A percentile compares a stretch with the other conserved stretches of the same genome.
Conservation (phyloP, 2,888 invertebrate species). For the Archips crataeganus region DNA sequence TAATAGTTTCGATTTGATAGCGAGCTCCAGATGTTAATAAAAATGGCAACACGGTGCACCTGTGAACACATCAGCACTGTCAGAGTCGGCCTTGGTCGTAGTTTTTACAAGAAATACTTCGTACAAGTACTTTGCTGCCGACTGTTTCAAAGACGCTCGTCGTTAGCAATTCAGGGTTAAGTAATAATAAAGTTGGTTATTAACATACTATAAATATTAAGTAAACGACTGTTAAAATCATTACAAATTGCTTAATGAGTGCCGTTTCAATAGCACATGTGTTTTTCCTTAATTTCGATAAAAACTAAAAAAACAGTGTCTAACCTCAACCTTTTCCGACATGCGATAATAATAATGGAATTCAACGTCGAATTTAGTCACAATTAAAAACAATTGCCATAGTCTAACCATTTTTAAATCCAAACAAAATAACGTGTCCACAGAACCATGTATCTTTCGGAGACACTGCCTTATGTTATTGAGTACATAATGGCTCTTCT, state of each 20-base stretch:
- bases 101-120: conserved; percentile 29
- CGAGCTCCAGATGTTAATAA: conserved; percentile 28
- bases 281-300: not conserved
- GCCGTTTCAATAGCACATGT: not conserved
- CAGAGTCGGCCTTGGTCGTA: conserved; percentile 25
- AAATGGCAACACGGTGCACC: conserved; percentile 31
- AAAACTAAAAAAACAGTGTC: not conserved
- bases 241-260: not conserved
- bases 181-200: not conserved
- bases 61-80: conserved; percentile 34
- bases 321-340: not conserved
- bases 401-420: not conserved
- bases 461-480: conserved; percentile 22
- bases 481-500: conserved; percentile 30
- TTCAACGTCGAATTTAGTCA: not conserved
- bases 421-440: not conserved
- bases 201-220: not conserved
- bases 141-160: not conserved
- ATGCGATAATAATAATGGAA: not conserved
- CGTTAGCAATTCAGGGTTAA: not conserved
- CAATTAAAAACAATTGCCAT: not conserved
- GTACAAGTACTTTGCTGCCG: not conserved
- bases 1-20: conserved; percentile 8
- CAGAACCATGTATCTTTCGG: conserved; percentile 7
- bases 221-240: not conserved